Base-by-base conservation (phyloP, 2,888 invertebrate genomes). In the Rotaria socialis region DNA sequence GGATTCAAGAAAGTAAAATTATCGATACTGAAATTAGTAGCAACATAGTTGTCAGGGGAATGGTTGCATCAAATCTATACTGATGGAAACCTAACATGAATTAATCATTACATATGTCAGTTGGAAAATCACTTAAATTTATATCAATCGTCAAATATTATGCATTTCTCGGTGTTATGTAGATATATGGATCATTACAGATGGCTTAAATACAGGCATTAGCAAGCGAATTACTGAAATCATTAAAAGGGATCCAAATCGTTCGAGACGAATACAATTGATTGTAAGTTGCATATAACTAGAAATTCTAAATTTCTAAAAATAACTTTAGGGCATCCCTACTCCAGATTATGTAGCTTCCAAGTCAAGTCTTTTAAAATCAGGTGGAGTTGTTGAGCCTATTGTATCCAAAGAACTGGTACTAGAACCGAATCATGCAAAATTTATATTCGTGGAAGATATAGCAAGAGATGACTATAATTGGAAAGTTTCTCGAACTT, bases 381-480 rank as follows among this genome's bases (percentile, higher is more conserved):
- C 19, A 19, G 74, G 74, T 19, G 41, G 22, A 75, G 41, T 8
- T 75, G 74, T 75, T 10, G 19, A 75, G 2, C 41, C 41, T 75
- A 11, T 22, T 22, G 41, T 41, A 75, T 41, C 74, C 19, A 41
- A 41, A 6, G 85, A 89, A 86, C 88, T 88, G n/a, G 89, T 89
- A 35, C 89, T 91, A 7, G 91, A 91, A 87, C 90, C 90, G 7
- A 91, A 91, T 88, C 91, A 91, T 88, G 89, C 91, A 5, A 91
- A 91, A 87, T 91, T 91, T 88, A 89, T 91, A 24, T 89, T 91
- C 84, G 90, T 91, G 16, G 91, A 91, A 88, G 89, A 91, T 87
- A 91, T 91, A 24, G 90, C 90, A 35, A 89, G 90, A 86, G 89
- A 89, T 84, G 88, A 89, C 88, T 91, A 89, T 89, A 90, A 89